Conservation (phyloP, 2,113 vertebrate species). For the Trogon melanurus region DNA sequence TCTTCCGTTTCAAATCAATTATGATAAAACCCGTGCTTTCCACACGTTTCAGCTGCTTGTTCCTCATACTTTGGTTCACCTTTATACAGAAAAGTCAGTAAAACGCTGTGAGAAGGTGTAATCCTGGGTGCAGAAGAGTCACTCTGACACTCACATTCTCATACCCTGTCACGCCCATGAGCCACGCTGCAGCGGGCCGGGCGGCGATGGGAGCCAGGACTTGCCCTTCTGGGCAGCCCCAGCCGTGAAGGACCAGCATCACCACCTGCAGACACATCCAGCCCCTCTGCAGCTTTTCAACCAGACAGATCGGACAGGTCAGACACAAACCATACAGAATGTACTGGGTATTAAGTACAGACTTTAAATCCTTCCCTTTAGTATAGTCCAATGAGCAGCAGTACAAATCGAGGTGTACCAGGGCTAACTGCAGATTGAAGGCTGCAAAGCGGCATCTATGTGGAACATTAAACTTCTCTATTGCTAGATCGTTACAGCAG, state of each 20-base stretch:
- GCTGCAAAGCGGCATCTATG: background rate
- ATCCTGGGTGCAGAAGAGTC: background rate
- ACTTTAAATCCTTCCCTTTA: background rate
- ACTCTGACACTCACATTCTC: background rate
- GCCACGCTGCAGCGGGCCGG: accelerated
- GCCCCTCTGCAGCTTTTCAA: background rate
- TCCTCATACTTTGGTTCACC: background rate
- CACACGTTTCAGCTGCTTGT: background rate
- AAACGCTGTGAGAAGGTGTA: background rate
- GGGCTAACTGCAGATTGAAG: background rate
- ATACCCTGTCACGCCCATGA: background rate
- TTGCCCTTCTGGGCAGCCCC: background rate
- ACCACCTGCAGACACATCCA: background rate
- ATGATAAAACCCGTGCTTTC: background rate
- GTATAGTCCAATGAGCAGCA: background rate
- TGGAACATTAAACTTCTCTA: background rate
- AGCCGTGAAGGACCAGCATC: background rate
- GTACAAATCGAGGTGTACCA: background rate
- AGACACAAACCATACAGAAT: background rate
- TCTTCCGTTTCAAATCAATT: background rate
- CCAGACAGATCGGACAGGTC: background rate
- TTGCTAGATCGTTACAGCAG: background rate
- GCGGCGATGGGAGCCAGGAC: accelerated
- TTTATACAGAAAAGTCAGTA: background rate
- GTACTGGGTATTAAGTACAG: background rate